These are phyloP conservation scores for Forbesichthys papilliferus DNA, from an alignment of 2,113 vertebrate genomes.

Conservation along the genomic window DNA sequence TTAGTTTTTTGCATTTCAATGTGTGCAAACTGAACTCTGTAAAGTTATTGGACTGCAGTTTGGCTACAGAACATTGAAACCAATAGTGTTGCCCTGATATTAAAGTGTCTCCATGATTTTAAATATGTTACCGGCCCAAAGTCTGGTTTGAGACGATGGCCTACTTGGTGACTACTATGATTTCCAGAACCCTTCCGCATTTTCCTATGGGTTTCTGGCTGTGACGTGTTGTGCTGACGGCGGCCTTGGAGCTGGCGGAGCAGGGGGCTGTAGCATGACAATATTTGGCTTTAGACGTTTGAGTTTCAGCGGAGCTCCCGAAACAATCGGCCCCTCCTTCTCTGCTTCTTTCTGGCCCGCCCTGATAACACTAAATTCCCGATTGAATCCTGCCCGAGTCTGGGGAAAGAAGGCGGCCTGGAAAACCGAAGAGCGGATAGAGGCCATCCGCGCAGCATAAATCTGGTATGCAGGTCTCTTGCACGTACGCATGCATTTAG, in stretches of 20 bases:
- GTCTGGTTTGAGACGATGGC: constrained; percentile 52
- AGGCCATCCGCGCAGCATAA: constrained; percentile 68
- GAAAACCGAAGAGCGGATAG: constrained; percentile 66
- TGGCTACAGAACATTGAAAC: not conserved
- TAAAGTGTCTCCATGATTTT: no score
- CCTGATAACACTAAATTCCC: constrained; percentile 85
- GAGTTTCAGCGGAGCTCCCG: constrained; percentile 77
- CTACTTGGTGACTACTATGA: constrained; percentile 73
- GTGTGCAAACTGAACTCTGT: not conserved
- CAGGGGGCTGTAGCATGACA: constrained; percentile 85
- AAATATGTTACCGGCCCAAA: not conserved
- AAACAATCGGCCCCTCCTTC: constrained; percentile 90
- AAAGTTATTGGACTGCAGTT: no score
- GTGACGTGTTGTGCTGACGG: constrained; percentile 93
- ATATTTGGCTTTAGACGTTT: constrained; percentile 73
- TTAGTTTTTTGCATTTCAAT: no score
- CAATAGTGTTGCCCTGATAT: not conserved
- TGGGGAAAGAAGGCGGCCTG: constrained; percentile 79
- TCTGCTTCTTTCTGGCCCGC: constrained; percentile 84
- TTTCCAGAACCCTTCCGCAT: constrained; percentile 85
- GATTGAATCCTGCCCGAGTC: constrained; percentile 81
- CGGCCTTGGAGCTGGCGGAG: constrained; percentile 87
- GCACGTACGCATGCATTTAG: constrained; percentile 27
- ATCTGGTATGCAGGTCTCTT: constrained; percentile 65
- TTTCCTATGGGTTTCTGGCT: constrained; percentile 89